Evolutionary conservation across 2,113 vertebrate genomes (phyloP).

Genomic region (Nesoenas mayeri): DNA sequence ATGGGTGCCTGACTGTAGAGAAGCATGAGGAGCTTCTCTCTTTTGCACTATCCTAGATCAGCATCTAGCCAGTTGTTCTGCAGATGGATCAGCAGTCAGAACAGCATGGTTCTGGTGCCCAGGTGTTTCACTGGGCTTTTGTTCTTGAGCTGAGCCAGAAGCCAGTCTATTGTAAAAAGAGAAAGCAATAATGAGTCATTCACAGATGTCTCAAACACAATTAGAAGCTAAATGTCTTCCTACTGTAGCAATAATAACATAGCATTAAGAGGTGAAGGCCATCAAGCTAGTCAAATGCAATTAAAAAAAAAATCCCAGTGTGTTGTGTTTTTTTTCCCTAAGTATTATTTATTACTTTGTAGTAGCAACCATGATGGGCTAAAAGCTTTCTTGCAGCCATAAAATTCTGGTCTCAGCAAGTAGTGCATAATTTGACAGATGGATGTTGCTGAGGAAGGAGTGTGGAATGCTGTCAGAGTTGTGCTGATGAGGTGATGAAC

Average conservation of each 20-base stretch:
- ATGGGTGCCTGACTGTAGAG: neutral
- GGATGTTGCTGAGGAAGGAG: neutral
- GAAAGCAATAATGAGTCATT: neutral
- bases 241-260: neutral
- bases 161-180: neutral
- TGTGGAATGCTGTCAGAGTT: neutral
- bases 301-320: neutral
- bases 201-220: constrained; percentile 28
- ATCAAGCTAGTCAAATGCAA: constrained; percentile 8
- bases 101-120: neutral
- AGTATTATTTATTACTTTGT: constrained; percentile 23
- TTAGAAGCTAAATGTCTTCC: constrained; percentile 38
- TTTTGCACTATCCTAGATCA: neutral
- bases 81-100: constrained; percentile 7
- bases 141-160: neutral
- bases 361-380: neutral
- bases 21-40: neutral
- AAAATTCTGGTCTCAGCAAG: constrained; percentile 8
- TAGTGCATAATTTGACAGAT: neutral
- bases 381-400: constrained; percentile 22
- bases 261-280: constrained; percentile 5
- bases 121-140: neutral
- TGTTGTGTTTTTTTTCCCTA: neutral
- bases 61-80: constrained; percentile 34
- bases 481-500: neutral